These are phyloP conservation scores for Aldabrachelys gigantea DNA, from an alignment of 2,113 vertebrate genomes.

Conservation along the genomic window DNA sequence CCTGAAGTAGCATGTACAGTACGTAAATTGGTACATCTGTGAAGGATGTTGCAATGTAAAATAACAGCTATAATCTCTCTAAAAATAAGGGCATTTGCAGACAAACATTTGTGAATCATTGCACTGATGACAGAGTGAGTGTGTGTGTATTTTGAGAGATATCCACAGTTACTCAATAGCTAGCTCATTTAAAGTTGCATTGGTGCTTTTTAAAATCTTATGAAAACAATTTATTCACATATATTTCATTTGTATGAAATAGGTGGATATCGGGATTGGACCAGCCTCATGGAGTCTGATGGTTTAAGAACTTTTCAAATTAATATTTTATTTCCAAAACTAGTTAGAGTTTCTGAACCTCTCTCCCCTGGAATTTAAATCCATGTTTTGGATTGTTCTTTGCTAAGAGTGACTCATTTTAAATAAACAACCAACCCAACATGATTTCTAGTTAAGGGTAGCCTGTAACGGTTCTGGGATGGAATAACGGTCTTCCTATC, in stretches of 20 bases:
- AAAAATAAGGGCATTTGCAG: fast-evolving
- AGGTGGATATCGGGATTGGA: not conserved
- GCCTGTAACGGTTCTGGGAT: not conserved
- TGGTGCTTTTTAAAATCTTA: not conserved
- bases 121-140: not conserved
- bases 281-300: not conserved
- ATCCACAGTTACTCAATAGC: not conserved
- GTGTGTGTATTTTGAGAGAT: not conserved
- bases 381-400: not conserved
- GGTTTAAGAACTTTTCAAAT: not conserved
- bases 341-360: not conserved
- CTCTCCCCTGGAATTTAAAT: fast-evolving
- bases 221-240: not conserved
- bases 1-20: not conserved
- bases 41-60: not conserved
- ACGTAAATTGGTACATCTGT: not conserved
- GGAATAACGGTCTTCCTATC: not conserved
- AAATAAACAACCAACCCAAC: not conserved
- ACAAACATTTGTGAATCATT: not conserved
- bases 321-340: not conserved
- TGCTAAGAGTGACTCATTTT: not conserved
- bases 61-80: not conserved
- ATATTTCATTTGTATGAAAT: not conserved
- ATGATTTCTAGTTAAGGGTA: not conserved
- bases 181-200: not conserved